Conservation (phyloP, 2,113 vertebrate species). For the Pogona vitticeps region DNA sequence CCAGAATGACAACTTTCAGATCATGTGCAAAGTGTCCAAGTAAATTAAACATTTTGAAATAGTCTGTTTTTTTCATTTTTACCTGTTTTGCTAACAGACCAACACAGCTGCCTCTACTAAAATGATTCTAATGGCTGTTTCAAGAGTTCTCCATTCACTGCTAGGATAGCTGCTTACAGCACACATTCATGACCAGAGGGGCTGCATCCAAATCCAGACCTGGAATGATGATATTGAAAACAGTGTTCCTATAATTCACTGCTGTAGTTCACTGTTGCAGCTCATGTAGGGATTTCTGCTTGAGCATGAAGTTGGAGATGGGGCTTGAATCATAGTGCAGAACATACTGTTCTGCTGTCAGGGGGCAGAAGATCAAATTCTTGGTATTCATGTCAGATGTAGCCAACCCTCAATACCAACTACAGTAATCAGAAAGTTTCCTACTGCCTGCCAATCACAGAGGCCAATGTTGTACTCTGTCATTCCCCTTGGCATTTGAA, state of each 20-base stretch:
- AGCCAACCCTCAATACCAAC: background rate
- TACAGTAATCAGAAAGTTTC: background rate
- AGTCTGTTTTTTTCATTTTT: too few relatives aligned
- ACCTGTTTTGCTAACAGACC: too few relatives aligned
- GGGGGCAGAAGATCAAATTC: background rate
- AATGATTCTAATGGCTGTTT: conserved; percentile 55
- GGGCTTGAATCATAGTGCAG: background rate
- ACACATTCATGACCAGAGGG: too few relatives aligned
- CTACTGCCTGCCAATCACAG: background rate
- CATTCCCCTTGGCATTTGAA: background rate
- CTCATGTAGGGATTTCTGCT: background rate
- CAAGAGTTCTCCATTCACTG: background rate
- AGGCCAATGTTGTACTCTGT: background rate
- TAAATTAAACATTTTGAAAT: too few relatives aligned
- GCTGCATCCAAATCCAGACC: too few relatives aligned
- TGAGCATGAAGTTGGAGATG: background rate
- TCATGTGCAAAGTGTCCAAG: too few relatives aligned
- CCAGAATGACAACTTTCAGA: too few relatives aligned
- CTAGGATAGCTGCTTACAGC: too few relatives aligned
- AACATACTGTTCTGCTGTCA: background rate
- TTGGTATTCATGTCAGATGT: conserved; percentile 20
- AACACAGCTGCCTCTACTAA: too few relatives aligned
- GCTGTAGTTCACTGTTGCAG: background rate
- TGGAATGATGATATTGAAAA: too few relatives aligned
- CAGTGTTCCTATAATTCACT: background rate